phyloP scores from a whole-genome alignment of 2,888 invertebrate species.

The Sarcophaga subvicina region DNA sequence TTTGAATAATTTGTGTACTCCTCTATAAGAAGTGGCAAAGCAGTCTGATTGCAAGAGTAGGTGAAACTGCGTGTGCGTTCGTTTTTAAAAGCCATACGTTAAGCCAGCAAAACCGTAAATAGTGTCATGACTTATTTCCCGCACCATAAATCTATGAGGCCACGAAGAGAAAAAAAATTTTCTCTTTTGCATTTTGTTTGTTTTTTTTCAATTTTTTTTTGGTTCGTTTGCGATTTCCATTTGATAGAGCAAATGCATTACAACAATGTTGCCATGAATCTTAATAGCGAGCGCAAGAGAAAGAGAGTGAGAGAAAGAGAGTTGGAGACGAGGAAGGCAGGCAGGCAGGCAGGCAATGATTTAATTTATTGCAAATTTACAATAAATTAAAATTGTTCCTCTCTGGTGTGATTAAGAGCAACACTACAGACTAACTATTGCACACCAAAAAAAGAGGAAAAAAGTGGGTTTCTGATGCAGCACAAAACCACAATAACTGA shows the following conservation, averaged over 20 bases:
- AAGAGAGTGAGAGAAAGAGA: constrained; percentile 69
- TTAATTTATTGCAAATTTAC: constrained; percentile 77
- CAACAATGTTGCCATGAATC: constrained; percentile 68
- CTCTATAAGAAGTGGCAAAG: constrained; percentile 21
- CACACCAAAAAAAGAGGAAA: not conserved
- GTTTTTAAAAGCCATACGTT: constrained; percentile 51
- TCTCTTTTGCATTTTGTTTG: not conserved
- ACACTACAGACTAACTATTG: constrained; percentile 7
- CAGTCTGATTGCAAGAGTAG: constrained; percentile 35
- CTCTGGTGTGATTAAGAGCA: constrained; percentile 6
- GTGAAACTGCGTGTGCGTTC: constrained; percentile 67
- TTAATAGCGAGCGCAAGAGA: constrained; percentile 33
- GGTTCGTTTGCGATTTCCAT: not conserved
- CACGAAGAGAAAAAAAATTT: constrained; percentile 28
- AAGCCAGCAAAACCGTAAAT: constrained; percentile 64
- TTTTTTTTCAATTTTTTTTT: not conserved
- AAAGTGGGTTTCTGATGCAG: constrained; percentile 24
- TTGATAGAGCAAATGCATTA: constrained; percentile 55
- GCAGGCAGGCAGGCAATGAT: constrained; percentile 73
- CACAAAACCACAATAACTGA: not conserved
- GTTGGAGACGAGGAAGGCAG: not conserved
- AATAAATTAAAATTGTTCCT: constrained; percentile 74
- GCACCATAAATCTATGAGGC: constrained; percentile 70
- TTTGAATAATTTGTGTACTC: not conserved
- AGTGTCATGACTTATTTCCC: constrained; percentile 71